Percentiles rank a stretch among this genome's conserved stretches.
Conservation (phyloP, 2,888 invertebrate genomes). For the Panzeria rudis region DNA sequence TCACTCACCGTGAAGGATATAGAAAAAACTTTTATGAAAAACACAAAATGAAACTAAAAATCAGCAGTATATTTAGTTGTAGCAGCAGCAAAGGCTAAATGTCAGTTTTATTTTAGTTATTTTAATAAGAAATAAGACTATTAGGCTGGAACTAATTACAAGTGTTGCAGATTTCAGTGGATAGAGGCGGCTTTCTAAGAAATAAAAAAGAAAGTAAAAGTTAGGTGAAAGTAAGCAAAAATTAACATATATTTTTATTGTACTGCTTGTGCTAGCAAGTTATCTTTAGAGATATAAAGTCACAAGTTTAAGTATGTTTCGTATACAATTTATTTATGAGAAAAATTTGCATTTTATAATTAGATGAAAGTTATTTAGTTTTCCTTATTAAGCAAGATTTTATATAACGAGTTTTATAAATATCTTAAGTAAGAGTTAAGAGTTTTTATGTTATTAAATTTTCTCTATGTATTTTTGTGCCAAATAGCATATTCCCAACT, state of each 20-base stretch:
- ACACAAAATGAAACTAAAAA: slow-evolving; percentile 9
- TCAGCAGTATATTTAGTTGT: background rate
- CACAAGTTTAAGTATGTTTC: background rate
- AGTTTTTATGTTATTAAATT: too few relatives aligned
- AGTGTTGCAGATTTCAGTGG: background rate
- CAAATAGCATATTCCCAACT: background rate
- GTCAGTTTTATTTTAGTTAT: slow-evolving; percentile 34
- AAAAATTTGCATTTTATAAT: slow-evolving; percentile 68
- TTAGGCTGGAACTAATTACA: slow-evolving; percentile 68
- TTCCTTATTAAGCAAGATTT: slow-evolving; percentile 36
- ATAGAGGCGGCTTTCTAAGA: background rate
- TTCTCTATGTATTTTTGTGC: too few relatives aligned
- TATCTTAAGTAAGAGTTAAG: too few relatives aligned
- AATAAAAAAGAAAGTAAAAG: slow-evolving; percentile 36
- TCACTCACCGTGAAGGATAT: background rate
- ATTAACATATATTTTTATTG: slow-evolving; percentile 9
- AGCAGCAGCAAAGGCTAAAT: slow-evolving; percentile 31
- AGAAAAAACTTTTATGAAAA: background rate
- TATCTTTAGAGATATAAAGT: background rate
- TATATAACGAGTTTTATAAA: background rate
- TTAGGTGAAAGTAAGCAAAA: slow-evolving; percentile 13
- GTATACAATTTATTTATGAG: slow-evolving; percentile 1
- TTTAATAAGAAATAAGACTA: slow-evolving; percentile 44
- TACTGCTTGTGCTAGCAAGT: background rate
- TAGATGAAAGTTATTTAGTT: slow-evolving; percentile 36